Base-by-base conservation (phyloP, 2,888 invertebrate species). In the Agrochola litura region DNA sequence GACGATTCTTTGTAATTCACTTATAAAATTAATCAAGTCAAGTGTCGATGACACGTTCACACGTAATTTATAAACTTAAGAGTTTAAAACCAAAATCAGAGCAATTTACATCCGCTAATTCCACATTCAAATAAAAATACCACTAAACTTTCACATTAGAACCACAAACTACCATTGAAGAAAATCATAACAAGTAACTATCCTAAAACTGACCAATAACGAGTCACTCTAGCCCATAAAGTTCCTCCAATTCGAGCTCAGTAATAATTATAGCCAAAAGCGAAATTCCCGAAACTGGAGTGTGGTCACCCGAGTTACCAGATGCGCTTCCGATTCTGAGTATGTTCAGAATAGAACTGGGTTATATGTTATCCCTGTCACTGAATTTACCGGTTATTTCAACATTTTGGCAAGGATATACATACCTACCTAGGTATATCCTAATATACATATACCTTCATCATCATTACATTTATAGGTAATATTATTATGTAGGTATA, bases 271-370 rank as follows among this genome's bases (percentile, higher is more conserved):
- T 30, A 91, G 78, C 86, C 84, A 84, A 89, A 86, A 89, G 85
- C 82, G 79, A 84, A 90, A 86, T 89, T 86, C 87, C 88, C 81
- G 87, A 84, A 84, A 76, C 81, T 79, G 77, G 77, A 87, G 89
- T 89, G 90, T 90, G 91, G 90, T 91, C 88, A 90, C 86, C 76
- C 72, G 72, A 85, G 60, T 73, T 52, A 80, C 90, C 93, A 93
- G 92, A 93, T 93, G 93, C 82, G 83, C 76, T 84, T 86, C 86
- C 78, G 41, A 52, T 74, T 74, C 66, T n/a, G 52, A 60, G 84
- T 78, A 87, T 30, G 25, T 67, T 76, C 0, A 22, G 70, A 71
- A 78, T 81, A 76, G 73, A 86, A 73, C 54, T 79, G 64, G 85
- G 73, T 78, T 77, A 63, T 4, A n/a, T 19, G 41, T 37, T 25